Conservation (phyloP, 2,113 vertebrate species). For the Colinus virginianus region DNA sequence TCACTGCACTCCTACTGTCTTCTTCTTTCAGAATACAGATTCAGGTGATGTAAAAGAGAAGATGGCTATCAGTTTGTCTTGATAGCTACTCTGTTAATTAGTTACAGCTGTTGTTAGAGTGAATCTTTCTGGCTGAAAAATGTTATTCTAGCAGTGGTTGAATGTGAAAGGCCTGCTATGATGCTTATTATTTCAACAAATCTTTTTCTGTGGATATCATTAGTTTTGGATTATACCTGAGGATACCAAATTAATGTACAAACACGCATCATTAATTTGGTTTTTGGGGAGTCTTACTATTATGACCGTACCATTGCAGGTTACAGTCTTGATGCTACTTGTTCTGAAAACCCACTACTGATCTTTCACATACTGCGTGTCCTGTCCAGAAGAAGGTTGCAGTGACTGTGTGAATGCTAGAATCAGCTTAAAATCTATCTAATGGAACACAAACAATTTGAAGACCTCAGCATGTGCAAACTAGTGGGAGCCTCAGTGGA, state of each 20-base stretch:
- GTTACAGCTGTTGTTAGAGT: not conserved
- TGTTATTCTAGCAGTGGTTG: not conserved
- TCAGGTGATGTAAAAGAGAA: not conserved
- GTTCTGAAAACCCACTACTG: not conserved
- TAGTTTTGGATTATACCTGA: not conserved
- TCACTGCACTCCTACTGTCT: accelerated
- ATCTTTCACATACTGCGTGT: not conserved
- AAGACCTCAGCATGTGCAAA: not conserved
- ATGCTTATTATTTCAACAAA: not conserved
- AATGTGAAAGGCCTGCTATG: not conserved
- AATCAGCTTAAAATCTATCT: not conserved
- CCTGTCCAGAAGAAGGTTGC: not conserved
- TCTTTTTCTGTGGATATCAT: not conserved
- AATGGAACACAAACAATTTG: not conserved
- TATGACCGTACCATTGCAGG: not conserved
- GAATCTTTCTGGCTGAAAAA: not conserved
- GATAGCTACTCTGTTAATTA: not conserved
- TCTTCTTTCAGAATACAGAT: not conserved
- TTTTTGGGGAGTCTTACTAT: not conserved
- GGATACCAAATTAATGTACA: not conserved
- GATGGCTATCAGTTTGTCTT: not conserved
- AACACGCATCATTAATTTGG: not conserved
- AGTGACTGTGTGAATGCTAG: not conserved
- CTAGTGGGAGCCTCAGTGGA: not conserved
- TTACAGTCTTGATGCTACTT: not conserved